Percentiles rank a stretch among this genome's conserved stretches.
phyloP scores from a whole-genome alignment of 2,888 invertebrate genomes.

The Elysia crispata region DNA sequence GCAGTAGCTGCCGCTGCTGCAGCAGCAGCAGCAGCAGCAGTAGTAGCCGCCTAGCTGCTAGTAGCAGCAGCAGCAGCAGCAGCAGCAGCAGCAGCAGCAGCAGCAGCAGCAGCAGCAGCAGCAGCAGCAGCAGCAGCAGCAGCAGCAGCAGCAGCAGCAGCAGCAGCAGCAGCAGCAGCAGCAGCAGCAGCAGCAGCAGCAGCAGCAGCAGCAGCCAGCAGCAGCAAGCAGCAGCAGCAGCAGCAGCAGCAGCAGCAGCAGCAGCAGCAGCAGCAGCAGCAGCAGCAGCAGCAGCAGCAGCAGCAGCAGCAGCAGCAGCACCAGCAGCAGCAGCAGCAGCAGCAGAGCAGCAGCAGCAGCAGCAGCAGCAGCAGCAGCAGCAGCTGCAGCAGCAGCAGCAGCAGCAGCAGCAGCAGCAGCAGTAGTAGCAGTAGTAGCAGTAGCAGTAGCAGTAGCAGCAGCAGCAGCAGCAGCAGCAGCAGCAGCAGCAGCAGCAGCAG shows the following conservation, averaged over 20 bases:
- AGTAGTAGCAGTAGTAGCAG: background rate
- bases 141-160: background rate
- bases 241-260: background rate
- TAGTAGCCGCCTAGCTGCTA: too few relatives aligned
- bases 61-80: too few relatives aligned
- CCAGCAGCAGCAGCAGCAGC: background rate
- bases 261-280: background rate
- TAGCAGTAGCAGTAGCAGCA: too few relatives aligned
- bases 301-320: slow-evolving; percentile 12
- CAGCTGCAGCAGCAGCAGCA: background rate
- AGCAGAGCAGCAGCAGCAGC: slow-evolving; percentile 6
- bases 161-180: background rate
- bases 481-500: slow-evolving; percentile 2
- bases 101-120: background rate
- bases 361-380: slow-evolving; percentile 10
- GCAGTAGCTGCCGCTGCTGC: slow-evolving; percentile 11
- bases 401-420: background rate
- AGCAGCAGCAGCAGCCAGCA: too few relatives aligned
- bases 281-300: background rate
- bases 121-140: background rate
- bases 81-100: too few relatives aligned
- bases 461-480: too few relatives aligned
- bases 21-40: background rate
- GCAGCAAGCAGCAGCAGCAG: slow-evolving; percentile 14
- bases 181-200: background rate